phyloP scores from a whole-genome alignment of 92 coral and sea anemone genomes.

The Parazoanthus atlanticus region DNA sequence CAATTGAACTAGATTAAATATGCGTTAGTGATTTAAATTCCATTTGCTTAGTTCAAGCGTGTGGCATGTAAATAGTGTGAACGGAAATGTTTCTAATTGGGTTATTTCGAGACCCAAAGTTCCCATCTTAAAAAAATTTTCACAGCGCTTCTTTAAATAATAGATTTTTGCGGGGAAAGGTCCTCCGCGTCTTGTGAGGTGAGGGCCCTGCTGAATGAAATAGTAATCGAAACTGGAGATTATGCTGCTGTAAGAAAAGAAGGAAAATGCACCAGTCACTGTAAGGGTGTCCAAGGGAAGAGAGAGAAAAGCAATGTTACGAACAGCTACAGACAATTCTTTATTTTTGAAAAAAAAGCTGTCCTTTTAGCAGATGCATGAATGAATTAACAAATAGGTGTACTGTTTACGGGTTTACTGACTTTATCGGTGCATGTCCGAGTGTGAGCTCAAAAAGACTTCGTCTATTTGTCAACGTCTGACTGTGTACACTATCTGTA shows the following conservation, averaged over 20 bases:
- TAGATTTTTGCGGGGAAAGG: not conserved
- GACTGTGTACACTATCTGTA: not conserved
- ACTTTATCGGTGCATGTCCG: not conserved
- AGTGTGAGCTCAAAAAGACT: not conserved
- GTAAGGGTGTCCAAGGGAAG: not conserved
- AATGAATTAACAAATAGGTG: no score
- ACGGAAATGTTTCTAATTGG: constrained; percentile 22
- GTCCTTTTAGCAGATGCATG: not conserved
- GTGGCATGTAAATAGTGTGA: constrained; percentile 42
- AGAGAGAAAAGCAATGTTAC: not conserved
- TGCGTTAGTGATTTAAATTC: constrained; percentile 7
- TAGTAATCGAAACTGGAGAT: not conserved
- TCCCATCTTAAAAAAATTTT: constrained; percentile 9
- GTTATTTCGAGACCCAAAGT: constrained; percentile 18
- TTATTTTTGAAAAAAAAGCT: not conserved
- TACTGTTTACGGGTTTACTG: not conserved
- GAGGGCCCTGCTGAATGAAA: not conserved
- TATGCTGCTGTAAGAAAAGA: not conserved
- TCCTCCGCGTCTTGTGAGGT: not conserved
- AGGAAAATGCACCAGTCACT: not conserved
- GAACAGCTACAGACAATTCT: not conserved
- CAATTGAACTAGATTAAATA: not conserved
- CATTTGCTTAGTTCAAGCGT: not conserved
- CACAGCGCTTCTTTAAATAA: not conserved
- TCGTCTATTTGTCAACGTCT: not conserved